Evolutionary conservation across 2,797 vertebrate species (phyloP).

Genomic region (Halcyon leucocephala): DNA sequence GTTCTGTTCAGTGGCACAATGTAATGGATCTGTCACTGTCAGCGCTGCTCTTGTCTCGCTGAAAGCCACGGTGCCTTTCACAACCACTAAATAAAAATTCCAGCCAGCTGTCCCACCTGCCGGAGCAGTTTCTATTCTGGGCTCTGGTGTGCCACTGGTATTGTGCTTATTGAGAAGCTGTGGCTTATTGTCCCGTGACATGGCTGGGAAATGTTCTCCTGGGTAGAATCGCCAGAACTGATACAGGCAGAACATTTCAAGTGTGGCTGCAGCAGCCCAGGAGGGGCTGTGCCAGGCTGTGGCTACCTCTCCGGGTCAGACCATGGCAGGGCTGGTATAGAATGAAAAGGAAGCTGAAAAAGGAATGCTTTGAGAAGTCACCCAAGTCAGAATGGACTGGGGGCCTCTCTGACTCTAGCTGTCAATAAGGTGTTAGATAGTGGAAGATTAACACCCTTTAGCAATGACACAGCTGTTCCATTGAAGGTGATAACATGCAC

Average conservation of each 20-base stretch:
- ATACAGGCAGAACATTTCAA: not conserved
- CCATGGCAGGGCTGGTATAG: not conserved
- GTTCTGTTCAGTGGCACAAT: slow-evolving; percentile 27
- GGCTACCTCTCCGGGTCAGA: not conserved
- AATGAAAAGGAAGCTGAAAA: slow-evolving; percentile 44
- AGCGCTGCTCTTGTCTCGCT: slow-evolving; percentile 7
- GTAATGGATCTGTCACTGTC: slow-evolving; percentile 62
- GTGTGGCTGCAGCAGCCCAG: not conserved
- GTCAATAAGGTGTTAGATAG: slow-evolving; percentile 70
- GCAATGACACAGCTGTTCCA: slow-evolving; percentile 73
- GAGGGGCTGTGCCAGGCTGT: not conserved
- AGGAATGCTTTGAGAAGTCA: slow-evolving; percentile 48
- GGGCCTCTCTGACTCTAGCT: slow-evolving; percentile 58
- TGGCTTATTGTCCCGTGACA: not conserved
- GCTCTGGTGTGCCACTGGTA: not conserved
- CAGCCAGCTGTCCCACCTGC: slow-evolving; percentile 67
- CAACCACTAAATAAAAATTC: slow-evolving; percentile 37
- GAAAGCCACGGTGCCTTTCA: slow-evolving; percentile 35
- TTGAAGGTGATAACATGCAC: slow-evolving; percentile 68
- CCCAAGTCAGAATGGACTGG: slow-evolving; percentile 44
- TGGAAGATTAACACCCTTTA: slow-evolving; percentile 70
- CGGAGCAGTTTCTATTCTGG: slow-evolving; percentile 20
- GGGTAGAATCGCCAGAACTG: not conserved
- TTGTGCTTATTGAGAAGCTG: slow-evolving; percentile 29
- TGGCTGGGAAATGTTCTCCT: not conserved